A percentile compares a stretch with the other conserved stretches of the same genome.
phyloP scores from a whole-genome alignment of 2,888 invertebrate species.

The Torymus texanus region DNA sequence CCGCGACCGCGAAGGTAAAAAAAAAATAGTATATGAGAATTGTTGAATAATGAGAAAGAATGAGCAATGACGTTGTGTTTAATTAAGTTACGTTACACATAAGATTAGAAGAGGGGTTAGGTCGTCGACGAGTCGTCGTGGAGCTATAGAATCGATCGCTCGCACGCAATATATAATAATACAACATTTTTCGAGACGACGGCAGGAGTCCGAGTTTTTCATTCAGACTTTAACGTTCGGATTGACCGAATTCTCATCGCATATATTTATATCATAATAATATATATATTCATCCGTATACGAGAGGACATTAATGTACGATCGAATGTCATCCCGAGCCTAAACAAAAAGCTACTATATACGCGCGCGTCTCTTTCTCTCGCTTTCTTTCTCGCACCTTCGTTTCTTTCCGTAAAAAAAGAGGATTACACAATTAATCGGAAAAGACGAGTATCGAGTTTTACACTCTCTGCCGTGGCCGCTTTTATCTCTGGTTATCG shows the following conservation, averaged over 20 bases:
- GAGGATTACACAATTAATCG: neutral
- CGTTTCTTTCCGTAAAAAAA: slow-evolving; percentile 4
- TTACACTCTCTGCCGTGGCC: neutral
- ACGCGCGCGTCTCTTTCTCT: slow-evolving; percentile 52
- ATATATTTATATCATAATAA: too few species aligned
- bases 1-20: neutral
- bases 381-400: slow-evolving; percentile 19
- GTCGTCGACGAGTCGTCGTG: neutral
- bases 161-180: too few species aligned
- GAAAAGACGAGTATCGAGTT: neutral
- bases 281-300: too few species aligned
- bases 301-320: too few species aligned
- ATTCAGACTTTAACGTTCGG: too few species aligned
- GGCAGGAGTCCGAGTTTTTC: too few species aligned
- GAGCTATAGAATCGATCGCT: too few species aligned
- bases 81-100: slow-evolving; percentile 15
- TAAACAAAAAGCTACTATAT: slow-evolving; percentile 63
- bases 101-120: slow-evolving; percentile 17
- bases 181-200: too few species aligned
- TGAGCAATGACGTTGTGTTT: slow-evolving; percentile 18
- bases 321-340: too few species aligned
- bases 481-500: neutral
- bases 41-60: slow-evolving; percentile 28
- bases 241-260: too few species aligned
- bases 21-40: neutral